Base-by-base conservation (phyloP, 1,140 invertebrate species). In the Lucilia cuprina region DNA sequence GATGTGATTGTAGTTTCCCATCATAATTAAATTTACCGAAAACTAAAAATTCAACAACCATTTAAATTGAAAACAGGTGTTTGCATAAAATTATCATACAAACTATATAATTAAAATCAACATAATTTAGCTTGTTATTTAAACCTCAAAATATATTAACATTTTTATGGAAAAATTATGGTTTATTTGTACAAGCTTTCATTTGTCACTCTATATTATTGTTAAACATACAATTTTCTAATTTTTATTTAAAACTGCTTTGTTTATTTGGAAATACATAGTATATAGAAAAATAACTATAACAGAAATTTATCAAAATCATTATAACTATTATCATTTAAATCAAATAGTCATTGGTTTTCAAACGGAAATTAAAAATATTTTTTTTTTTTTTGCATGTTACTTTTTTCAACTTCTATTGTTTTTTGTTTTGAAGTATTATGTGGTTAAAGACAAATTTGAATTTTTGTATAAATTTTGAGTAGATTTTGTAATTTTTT, bases 311-410 rank as follows among this genome's bases (percentile, higher is more conserved):
- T 30, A 30, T 30, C 25, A 17, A 60, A 60, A 60, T n/a, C 5
- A 60, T 60, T n/a, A 12, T 41, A 0, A 17, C n/a, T 14, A 60
- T 60, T 14, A 60, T 60, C 55, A 60, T 60, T 60, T 14, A 2
- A 17, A 60, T 60, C n/a, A 60, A 17, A 17, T 17, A 60, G 55
- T n/a, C 14, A n/a, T 60, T 10, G 65, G 65, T 19, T 70, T 21
- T 70, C 65, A 4, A 70, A 70, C 65, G 65, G 65, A 70, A 70
- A 70, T 70, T 70, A 70, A 70, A 70, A 70, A 70, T 70, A 19
- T 17, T 25, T 70, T 41, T 41, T 41, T 13, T 55, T 17, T 17
- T 55, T 55, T 55, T 55, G 50, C 50, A 55, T 55, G 50, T 55
- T 3, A 30, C n/a, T 30, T 17, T 55, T 55, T 12, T 55, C 4